Base-by-base conservation (phyloP, 2,888 invertebrate genomes). In the Galerucella calmariensis region DNA sequence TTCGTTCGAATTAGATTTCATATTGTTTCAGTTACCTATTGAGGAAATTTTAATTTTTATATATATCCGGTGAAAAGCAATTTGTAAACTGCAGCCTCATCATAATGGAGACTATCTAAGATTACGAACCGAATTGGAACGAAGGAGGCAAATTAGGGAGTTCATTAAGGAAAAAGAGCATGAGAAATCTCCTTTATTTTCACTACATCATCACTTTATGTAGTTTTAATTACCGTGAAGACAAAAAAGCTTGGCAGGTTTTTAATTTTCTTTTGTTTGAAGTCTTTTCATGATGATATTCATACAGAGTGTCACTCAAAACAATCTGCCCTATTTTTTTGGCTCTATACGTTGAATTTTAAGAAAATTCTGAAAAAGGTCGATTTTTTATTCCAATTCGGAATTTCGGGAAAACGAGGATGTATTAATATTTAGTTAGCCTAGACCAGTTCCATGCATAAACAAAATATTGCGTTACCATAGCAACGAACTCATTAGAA, bases 181-280 rank as follows among this genome's bases (percentile, higher is more conserved):
- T 35, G 35, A 27, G 16, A 35, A 35, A 35, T 35, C 24, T 51
- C 72, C 41, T 66, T 72, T 67, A 72, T 72, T 68, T 62, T 68
- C 44, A 68, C 61, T 68, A 68, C 41, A 67, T 41, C 63, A 51
- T 68, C 68, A 41, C 67, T 72, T 72, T 61, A 56, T 27, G 8
- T 51, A 48, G 56, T 48, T 68, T 61, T 61, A 73, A 73, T 73
- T 68, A 73, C 53, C 53, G 62, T 61, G 48, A 44, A 73, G 62
- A 61, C 68, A 48, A 16, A 35, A 63, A 41, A 41, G 35, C 48
- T 68, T 62, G 68, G 48, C 20, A 56, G 41, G 56, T 73, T 62
- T 48, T 63, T 53, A 73, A 68, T 68, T 73, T 63, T 65, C 66
- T 59, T 48, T 48, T 48, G 51, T 66, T 66, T 41, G 59, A 48